Evolutionary conservation across 2,113 vertebrate genomes (phyloP).

Genomic region (Saccopteryx bilineata): DNA sequence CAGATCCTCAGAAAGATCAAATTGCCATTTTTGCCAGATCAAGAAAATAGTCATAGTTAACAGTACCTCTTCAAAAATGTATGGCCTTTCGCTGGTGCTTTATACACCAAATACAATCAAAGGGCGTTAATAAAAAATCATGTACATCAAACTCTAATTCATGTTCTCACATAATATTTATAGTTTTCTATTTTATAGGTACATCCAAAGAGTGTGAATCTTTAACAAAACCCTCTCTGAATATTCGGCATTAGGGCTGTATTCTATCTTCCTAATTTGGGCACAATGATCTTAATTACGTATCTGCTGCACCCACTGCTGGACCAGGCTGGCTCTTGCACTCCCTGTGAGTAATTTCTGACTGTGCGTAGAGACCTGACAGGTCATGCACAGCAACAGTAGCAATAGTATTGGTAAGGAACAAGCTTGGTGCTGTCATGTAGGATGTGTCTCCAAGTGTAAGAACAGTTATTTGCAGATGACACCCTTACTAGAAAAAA

Average conservation of each 20-base stretch:
- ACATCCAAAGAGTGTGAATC: conserved; percentile 34
- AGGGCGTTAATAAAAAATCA: conserved; percentile 16
- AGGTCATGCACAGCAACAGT: neutral
- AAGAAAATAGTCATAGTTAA: conserved; percentile 36
- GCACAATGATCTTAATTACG: conserved; percentile 15
- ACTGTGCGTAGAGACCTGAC: neutral
- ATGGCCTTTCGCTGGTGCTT: neutral
- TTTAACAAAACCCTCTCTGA: conserved; percentile 39
- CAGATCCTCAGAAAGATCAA: neutral
- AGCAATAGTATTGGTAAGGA: neutral
- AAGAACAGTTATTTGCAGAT: neutral
- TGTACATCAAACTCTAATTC: conserved; percentile 50
- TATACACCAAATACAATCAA: conserved; percentile 56
- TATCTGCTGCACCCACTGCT: neutral
- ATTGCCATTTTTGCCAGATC: conserved; percentile 13
- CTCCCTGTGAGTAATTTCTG: neutral
- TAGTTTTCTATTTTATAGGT: conserved; percentile 14
- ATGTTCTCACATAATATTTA: conserved; percentile 41
- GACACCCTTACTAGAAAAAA: neutral
- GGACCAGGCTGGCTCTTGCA: neutral
- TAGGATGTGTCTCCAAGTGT: neutral
- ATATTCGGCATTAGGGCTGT: neutral
- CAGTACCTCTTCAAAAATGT: conserved; percentile 51
- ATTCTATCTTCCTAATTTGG: conserved; percentile 15
- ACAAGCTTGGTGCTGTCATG: neutral